Conservation (phyloP, 2,113 vertebrate genomes). For the Propithecus coquereli region DNA sequence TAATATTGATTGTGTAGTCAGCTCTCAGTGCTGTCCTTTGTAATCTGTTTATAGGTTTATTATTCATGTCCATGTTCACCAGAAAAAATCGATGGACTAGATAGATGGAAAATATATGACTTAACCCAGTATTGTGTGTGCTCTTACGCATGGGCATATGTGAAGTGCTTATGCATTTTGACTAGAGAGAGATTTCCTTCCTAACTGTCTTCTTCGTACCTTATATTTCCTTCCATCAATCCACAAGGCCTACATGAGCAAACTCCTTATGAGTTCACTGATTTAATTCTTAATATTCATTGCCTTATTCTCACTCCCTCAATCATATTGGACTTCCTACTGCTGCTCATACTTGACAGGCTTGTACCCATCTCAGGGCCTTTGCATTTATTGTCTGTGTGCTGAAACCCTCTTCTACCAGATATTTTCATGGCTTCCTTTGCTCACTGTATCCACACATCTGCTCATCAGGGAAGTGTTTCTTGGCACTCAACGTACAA, state of each 20-base stretch:
- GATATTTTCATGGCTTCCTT: not conserved
- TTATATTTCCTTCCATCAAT: not conserved
- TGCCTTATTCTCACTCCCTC: not conserved
- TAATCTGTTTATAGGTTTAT: slow-evolving; percentile 39
- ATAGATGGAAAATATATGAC: not conserved
- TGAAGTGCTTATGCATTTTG: not conserved
- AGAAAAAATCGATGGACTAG: slow-evolving; percentile 6
- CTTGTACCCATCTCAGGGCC: not conserved
- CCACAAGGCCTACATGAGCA: fast-evolving
- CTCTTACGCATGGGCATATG: not conserved
- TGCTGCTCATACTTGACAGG: not conserved
- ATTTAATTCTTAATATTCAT: not conserved
- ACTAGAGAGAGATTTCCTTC: not conserved
- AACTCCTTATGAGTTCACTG: no score
- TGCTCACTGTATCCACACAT: not conserved
- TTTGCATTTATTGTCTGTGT: not conserved
- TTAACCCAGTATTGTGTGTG: not conserved
- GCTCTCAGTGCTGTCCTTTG: slow-evolving; percentile 9
- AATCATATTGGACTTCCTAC: fast-evolving
- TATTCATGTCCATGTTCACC: not conserved
- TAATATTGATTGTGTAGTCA: not conserved
- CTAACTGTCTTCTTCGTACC: not conserved
- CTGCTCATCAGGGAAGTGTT: not conserved
- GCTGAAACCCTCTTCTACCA: not conserved
- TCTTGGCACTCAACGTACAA: not conserved